These are phyloP conservation scores for Falco punctatus DNA, from an alignment of 2,113 vertebrate species.

Conservation along the genomic window DNA sequence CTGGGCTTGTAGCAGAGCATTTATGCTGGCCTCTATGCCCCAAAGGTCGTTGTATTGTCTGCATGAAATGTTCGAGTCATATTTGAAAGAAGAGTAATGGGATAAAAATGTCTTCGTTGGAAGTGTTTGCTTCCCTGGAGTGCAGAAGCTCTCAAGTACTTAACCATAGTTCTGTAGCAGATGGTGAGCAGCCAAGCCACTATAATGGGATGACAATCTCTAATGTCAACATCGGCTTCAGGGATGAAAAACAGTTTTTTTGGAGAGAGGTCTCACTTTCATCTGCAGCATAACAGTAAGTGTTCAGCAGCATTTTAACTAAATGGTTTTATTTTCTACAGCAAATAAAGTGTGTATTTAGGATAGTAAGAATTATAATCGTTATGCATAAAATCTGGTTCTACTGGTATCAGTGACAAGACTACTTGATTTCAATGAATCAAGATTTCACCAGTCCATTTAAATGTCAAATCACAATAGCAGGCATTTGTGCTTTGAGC, in stretches of 20 bases:
- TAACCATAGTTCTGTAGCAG: not conserved
- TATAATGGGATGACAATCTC: not conserved
- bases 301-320: not conserved
- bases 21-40: slow-evolving; percentile 11
- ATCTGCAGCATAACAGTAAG: not conserved
- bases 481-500: not conserved
- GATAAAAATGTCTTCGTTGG: slow-evolving; percentile 21
- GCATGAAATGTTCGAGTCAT: not conserved
- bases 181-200: slow-evolving; percentile 32
- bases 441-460: not conserved
- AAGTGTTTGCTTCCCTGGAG: slow-evolving; percentile 29
- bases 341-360: not conserved
- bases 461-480: not conserved
- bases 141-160: not conserved
- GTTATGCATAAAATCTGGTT: not conserved
- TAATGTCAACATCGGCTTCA: slow-evolving; percentile 10
- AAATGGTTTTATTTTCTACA: not conserved
- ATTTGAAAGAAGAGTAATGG: slow-evolving; percentile 36
- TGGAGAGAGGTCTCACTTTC: not conserved
- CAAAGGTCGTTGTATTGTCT: slow-evolving; percentile 30
- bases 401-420: not conserved
- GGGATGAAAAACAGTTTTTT: not conserved
- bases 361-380: not conserved
- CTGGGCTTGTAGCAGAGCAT: not conserved
- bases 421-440: not conserved